phyloP scores from a whole-genome alignment of 2,888 invertebrate genomes.

The Cephalotes varians region DNA sequence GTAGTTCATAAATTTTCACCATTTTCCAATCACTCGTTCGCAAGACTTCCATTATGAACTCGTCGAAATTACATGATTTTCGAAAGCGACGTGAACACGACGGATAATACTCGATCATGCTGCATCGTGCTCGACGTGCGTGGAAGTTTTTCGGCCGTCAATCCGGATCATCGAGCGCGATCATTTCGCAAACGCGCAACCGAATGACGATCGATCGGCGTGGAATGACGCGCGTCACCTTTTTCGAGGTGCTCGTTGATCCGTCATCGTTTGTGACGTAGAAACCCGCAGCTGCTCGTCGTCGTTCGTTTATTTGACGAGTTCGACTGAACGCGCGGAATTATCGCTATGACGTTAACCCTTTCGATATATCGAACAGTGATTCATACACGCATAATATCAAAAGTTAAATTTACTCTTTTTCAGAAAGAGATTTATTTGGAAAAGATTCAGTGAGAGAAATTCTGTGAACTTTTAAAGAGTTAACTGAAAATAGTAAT shows the following conservation, averaged over 20 bases:
- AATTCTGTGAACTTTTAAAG: background rate
- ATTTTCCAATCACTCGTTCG: conserved; percentile 49
- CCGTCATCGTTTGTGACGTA: conserved; percentile 55
- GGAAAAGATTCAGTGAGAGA: background rate
- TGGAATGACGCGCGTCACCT: conserved; percentile 54
- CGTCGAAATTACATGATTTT: conserved; percentile 52
- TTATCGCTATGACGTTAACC: conserved; percentile 19
- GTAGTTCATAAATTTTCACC: conserved; percentile 50
- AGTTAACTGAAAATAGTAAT: background rate
- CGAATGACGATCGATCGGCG: conserved; percentile 60
- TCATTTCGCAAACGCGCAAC: conserved; percentile 55
- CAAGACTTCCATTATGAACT: conserved; percentile 54
- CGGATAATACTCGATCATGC: conserved; percentile 55
- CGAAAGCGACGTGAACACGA: conserved; percentile 47
- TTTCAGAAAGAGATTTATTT: background rate
- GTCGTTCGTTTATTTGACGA: conserved; percentile 56
- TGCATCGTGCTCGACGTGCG: conserved; percentile 43
- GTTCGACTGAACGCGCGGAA: conserved; percentile 36
- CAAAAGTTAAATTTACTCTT: background rate
- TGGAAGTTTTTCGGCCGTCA: conserved; percentile 51
- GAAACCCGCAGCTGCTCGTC: conserved; percentile 55
- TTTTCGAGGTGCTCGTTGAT: conserved; percentile 51
- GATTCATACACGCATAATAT: background rate
- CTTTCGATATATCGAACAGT: background rate
- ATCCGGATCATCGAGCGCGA: conserved; percentile 53